phyloP scores from a whole-genome alignment of 2,113 vertebrate genomes.

The Coturnix japonica region DNA sequence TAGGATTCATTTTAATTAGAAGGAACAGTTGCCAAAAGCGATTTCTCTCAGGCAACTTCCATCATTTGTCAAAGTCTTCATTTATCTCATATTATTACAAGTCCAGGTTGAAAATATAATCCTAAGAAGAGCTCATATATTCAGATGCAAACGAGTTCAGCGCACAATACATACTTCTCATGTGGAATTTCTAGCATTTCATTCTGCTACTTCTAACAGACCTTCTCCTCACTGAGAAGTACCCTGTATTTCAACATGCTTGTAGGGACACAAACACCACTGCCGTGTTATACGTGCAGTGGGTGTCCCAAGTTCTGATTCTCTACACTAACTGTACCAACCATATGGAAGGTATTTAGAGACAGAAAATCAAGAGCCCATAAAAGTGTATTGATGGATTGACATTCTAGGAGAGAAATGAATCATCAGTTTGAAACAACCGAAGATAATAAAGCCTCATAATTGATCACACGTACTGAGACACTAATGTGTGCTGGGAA shows the following conservation, averaged over 20 bases:
- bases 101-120: not conserved
- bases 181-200: not conserved
- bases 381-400: not conserved
- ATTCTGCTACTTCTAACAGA: not conserved
- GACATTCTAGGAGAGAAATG: not conserved
- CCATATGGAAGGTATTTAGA: not conserved
- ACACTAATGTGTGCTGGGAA: not conserved
- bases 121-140: not conserved
- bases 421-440: not conserved
- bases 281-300: fast-evolving
- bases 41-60: constrained; percentile 26
- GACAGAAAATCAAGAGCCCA: not conserved
- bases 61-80: not conserved
- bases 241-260: not conserved
- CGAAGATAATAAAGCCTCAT: not conserved
- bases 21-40: constrained; percentile 37
- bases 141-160: not conserved
- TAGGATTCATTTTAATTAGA: constrained; percentile 36
- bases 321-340: not conserved
- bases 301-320: not conserved
- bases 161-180: not conserved
- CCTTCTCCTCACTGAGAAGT: not conserved
- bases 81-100: constrained; percentile 36
- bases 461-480: not conserved
- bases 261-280: not conserved